A percentile compares a stretch with the other conserved stretches of the same genome.
Conservation (phyloP, 2,113 vertebrate species). For the Anseranas semipalmata region DNA sequence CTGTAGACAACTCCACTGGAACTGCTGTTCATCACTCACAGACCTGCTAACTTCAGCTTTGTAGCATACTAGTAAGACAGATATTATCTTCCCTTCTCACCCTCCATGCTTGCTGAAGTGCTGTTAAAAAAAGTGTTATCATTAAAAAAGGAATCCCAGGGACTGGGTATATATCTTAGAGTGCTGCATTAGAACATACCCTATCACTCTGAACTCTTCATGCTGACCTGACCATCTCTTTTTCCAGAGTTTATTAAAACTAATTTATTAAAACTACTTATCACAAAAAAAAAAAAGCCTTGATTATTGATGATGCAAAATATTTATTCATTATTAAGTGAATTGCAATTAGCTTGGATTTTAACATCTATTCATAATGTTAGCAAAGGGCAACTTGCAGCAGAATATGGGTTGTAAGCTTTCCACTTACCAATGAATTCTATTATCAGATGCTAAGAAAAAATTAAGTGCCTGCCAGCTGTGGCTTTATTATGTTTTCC, state of each 20-base stretch:
- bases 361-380: slow-evolving; percentile 74
- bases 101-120: neutral
- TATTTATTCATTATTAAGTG: slow-evolving; percentile 73
- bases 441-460: slow-evolving; percentile 82
- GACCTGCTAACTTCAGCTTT: neutral
- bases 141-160: neutral
- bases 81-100: neutral
- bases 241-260: neutral
- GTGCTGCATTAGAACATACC: neutral
- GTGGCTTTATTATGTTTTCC: slow-evolving; percentile 82
- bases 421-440: slow-evolving; percentile 83
- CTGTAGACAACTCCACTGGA: neutral
- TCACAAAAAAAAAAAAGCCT: neutral
- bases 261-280: neutral
- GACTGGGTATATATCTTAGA: too few relatives aligned
- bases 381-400: slow-evolving; percentile 75
- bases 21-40: neutral
- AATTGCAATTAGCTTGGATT: slow-evolving; percentile 78
- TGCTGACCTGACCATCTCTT: neutral
- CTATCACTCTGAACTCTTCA: neutral
- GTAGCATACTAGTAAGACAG: neutral
- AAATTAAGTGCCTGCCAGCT: slow-evolving; percentile 82
- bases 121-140: neutral
- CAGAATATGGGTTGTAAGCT: slow-evolving; percentile 74
- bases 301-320: slow-evolving; percentile 33